Evolutionary conservation across 2,797 vertebrate species (phyloP).

Genomic region (Propithecus deckenii): DNA sequence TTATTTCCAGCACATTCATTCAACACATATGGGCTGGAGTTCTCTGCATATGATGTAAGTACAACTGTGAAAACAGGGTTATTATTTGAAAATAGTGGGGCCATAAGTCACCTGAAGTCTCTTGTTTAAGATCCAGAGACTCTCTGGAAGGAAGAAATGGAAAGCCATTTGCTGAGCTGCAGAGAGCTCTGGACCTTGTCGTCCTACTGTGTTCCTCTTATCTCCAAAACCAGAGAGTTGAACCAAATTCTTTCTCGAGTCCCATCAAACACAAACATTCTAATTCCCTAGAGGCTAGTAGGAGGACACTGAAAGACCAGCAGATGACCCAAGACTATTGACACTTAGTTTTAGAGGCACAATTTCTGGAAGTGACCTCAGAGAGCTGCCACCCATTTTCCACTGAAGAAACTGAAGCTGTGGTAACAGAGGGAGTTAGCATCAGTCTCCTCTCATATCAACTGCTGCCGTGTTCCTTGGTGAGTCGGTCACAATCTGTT

Average conservation of each 20-base stretch:
- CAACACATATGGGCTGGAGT: not conserved
- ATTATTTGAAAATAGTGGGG: not conserved
- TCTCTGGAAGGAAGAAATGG: not conserved
- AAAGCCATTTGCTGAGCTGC: not conserved
- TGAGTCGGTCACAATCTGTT: not conserved
- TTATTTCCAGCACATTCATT: not conserved
- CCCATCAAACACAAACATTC: not conserved
- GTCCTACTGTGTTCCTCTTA: not conserved
- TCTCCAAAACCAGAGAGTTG: not conserved
- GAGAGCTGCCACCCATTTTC: not conserved
- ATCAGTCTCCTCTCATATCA: not conserved
- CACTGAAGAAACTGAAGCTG: not conserved
- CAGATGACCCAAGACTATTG: not conserved
- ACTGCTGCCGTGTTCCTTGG: not conserved
- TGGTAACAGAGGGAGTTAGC: not conserved
- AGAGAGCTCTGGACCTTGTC: not conserved
- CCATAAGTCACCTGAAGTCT: not conserved
- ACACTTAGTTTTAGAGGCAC: not conserved
- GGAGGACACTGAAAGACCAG: not conserved
- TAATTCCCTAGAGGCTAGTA: not conserved
- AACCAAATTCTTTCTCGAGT: not conserved
- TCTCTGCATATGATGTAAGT: not conserved
- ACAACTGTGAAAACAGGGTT: not conserved
- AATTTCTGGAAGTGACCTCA: not conserved
- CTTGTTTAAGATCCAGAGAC: not conserved